These are phyloP conservation scores for Zygaena filipendulae DNA, from an alignment of 2,888 invertebrate species.

Conservation along the genomic window DNA sequence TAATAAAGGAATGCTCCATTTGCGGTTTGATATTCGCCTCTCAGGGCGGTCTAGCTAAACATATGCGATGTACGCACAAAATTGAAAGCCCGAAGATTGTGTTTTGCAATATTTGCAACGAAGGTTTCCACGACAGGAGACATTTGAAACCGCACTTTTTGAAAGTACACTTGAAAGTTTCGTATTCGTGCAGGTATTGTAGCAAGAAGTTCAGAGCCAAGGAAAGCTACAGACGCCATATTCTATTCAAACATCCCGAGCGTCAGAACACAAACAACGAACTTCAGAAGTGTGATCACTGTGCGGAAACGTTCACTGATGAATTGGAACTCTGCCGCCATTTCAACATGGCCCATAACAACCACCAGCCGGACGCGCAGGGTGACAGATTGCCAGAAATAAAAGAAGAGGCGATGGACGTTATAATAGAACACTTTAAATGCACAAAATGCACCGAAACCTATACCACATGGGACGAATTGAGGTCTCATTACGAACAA, in stretches of 20 bases:
- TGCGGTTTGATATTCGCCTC: conserved; percentile 52
- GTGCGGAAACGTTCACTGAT: conserved; percentile 37
- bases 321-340: conserved; percentile 50
- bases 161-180: conserved; percentile 49
- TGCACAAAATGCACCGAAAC: conserved; percentile 46
- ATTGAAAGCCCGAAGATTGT: conserved; percentile 40
- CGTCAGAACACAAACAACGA: conserved; percentile 18
- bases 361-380: conserved; percentile 14
- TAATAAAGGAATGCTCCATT: conserved; percentile 41
- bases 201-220: conserved; percentile 47
- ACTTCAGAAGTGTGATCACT: conserved; percentile 42
- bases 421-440: conserved; percentile 34
- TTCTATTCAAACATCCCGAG: conserved; percentile 40
- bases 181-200: conserved; percentile 45
- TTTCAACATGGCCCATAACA: conserved; percentile 31
- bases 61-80: conserved; percentile 48
- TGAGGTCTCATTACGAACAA: conserved; percentile 41
- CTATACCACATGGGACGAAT: conserved; percentile 34
- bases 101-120: conserved; percentile 45
- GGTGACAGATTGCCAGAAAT: conserved; percentile 19
- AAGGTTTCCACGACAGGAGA: conserved; percentile 45
- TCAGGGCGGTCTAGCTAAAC: conserved; percentile 45
- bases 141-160: conserved; percentile 46
- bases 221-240: conserved; percentile 47
- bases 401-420: conserved; percentile 37